These are phyloP conservation scores for Scarus forsteni DNA, from an alignment of 2,797 vertebrate species.

Conservation along the genomic window DNA sequence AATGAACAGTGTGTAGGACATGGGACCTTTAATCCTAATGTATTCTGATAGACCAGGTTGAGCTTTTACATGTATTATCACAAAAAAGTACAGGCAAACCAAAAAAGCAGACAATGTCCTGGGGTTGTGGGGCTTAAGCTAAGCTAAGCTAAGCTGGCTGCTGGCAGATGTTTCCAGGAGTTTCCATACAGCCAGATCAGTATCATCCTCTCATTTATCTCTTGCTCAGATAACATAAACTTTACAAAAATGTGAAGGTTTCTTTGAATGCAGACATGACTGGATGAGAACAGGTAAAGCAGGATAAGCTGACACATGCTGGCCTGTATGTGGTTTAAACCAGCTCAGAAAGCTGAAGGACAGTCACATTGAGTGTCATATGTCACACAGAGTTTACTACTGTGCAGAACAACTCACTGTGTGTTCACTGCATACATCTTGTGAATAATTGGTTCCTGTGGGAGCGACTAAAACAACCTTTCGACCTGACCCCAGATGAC, in stretches of 20 bases:
- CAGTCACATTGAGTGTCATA: constrained; percentile 28
- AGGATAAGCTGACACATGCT: background rate
- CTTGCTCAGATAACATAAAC: background rate
- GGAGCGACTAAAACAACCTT: constrained; percentile 47
- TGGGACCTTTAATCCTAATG: no score
- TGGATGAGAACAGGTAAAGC: background rate
- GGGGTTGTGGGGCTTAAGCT: no score
- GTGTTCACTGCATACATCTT: constrained; percentile 25
- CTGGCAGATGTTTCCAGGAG: background rate
- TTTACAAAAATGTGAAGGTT: background rate
- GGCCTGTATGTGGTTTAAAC: constrained; percentile 6
- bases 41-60: no score
- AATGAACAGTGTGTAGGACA: no score
- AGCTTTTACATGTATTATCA: no score
- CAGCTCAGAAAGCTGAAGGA: constrained; percentile 39
- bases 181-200: background rate
- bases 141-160: background rate
- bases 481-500: constrained; percentile 53
- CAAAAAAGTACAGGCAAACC: no score
- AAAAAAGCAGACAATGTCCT: no score
- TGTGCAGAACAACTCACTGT: constrained; percentile 22
- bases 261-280: background rate
- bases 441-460: constrained; percentile 56
- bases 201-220: background rate
- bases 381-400: constrained; percentile 37